These are phyloP conservation scores for Columba livia DNA, from an alignment of 2,113 vertebrate genomes.

Conservation along the genomic window DNA sequence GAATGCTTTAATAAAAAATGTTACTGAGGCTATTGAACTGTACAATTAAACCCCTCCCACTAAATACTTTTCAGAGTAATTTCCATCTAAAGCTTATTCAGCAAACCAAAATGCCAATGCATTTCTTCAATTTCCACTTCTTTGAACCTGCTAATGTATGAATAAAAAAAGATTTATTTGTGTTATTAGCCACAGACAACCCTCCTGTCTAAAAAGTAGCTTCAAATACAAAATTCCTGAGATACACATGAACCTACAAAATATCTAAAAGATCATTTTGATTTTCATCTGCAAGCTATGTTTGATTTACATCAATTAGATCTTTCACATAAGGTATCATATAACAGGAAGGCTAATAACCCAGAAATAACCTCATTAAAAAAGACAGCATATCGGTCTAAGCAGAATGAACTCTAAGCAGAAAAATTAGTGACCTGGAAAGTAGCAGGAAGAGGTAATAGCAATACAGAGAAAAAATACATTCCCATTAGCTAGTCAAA, in stretches of 20 bases:
- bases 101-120: conserved; percentile 96
- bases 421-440: conserved; percentile 99
- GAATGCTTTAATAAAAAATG: conserved; percentile 84
- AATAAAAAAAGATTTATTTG: conserved; percentile 87
- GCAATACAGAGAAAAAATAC: conserved; percentile 81
- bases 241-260: conserved; percentile 56
- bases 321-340: conserved; percentile 92
- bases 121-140: conserved; percentile 85
- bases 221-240: conserved; percentile 70
- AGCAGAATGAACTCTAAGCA: conserved; percentile 98
- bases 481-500: conserved; percentile 82
- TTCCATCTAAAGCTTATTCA: conserved; percentile 95
- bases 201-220: conserved; percentile 54
- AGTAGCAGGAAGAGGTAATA: conserved; percentile 93
- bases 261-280: conserved; percentile 80
- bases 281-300: conserved; percentile 85
- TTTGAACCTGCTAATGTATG: conserved; percentile 86
- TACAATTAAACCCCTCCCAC: conserved; percentile 80
- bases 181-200: conserved; percentile 78
- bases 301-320: conserved; percentile 99
- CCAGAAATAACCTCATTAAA: conserved; percentile 99
- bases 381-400: conserved; percentile 95
- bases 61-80: conserved; percentile 82
- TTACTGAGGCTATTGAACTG: conserved; percentile 75
- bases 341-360: conserved; percentile 98